Conservation (phyloP, 23 tunicate genomes). For the Halocynthia roretzi region DNA sequence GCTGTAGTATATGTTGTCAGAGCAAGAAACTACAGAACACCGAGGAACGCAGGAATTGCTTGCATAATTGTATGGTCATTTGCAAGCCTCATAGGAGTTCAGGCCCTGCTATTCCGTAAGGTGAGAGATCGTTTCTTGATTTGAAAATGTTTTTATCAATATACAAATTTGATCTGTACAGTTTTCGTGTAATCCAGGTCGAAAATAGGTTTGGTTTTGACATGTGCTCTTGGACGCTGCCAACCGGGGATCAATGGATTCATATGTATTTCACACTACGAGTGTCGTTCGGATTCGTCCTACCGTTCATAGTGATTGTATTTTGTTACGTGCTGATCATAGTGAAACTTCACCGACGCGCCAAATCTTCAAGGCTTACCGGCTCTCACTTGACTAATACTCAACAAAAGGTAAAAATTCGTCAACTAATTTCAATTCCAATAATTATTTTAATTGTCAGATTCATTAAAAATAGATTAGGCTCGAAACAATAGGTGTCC, state of each 20-base stretch:
- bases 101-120: conserved; percentile 47
- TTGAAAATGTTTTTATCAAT: not conserved
- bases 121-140: conserved; percentile 19
- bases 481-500: too few relatives aligned
- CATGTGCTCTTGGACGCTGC: conserved; percentile 30
- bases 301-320: conserved; percentile 58
- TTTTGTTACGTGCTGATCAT: conserved; percentile 75
- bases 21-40: conserved; percentile 50
- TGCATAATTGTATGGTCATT: conserved; percentile 55
- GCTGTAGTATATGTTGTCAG: conserved; percentile 67
- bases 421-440: too few relatives aligned
- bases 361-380: conserved; percentile 1
- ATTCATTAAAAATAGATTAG: too few relatives aligned
- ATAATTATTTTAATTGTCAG: too few relatives aligned
- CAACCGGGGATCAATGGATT: conserved; percentile 19
- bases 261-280: conserved; percentile 47
- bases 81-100: conserved; percentile 47
- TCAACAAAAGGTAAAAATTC: conserved; percentile 42
- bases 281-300: conserved; percentile 63
- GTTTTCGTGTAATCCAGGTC: too few relatives aligned
- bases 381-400: conserved; percentile 25
- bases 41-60: conserved; percentile 47
- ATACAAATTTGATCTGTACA: not conserved
- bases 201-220: not conserved
- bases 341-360: conserved; percentile 31